Base-by-base conservation (phyloP, 2,113 vertebrate species). In the Podilymbus podiceps region DNA sequence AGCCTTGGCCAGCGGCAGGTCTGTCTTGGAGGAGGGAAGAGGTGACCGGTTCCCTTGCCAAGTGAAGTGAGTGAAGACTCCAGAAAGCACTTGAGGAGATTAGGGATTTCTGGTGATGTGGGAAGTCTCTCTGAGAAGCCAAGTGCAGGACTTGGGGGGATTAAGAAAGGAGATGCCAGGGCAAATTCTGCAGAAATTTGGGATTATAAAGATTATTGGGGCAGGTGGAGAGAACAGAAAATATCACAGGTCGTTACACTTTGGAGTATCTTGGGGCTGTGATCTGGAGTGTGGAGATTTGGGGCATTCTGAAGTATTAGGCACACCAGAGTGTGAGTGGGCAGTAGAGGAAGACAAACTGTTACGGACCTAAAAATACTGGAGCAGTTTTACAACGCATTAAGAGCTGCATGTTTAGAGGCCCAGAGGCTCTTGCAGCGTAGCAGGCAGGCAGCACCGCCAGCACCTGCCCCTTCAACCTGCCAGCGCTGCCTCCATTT, bases 231-330 rank as follows among this genome's bases (percentile, higher is more conserved):
- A 49, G 49, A 79, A 40, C 2, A 5, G 90, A 46, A 66, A 59
- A 80, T 25, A 60, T 8, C 55, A 30, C 25, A 12, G 16, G 5
- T 71, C 85, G 33, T 58, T 74, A 44, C 7, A 25, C 55, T 62
- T 74, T 0, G 1, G 13, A 81, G 35, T 35, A 28, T 46, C 52
- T 62, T 2, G 0, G 8, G 11, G 20, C 42, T 89, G 71, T 40
- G 23, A 58, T 81, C 21, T 72, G 50, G 11, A 1, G 0, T 42
- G 21, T 79, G 30, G 27, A 38, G 35, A 31, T 64, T 59, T 35
- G 72, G 60, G 40, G 11, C 38, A n/a, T 6, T 49, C n/a, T 46
- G 55, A 83, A 71, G 40, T 35, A 14, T 62, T 80, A 49, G 47
- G 19, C 27, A n/a, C 64, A 53, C 28, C 56, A 67, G 60, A 76